A percentile compares a stretch with the other conserved stretches of the same genome.
phyloP scores from a whole-genome alignment of 2,888 invertebrate species.

The Callimorpha dominula region DNA sequence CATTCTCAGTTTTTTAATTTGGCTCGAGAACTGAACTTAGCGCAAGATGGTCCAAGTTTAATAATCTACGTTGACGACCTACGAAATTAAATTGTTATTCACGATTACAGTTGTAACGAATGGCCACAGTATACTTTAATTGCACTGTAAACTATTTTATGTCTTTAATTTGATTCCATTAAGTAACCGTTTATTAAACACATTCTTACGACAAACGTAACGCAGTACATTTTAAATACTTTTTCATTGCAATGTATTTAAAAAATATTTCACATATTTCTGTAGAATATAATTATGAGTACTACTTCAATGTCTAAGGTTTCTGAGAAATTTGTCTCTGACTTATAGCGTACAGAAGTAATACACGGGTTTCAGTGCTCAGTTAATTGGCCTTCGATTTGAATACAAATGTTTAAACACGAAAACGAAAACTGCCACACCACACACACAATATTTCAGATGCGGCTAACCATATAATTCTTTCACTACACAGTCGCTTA shows the following conservation, averaged over 20 bases:
- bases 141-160: not conserved
- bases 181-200: no score
- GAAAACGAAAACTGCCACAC: not conserved
- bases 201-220: no score
- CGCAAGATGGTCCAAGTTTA: slow-evolving; percentile 47
- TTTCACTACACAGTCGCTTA: slow-evolving; percentile 18
- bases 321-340: no score
- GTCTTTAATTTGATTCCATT: no score
- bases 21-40: slow-evolving; percentile 49
- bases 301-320: no score
- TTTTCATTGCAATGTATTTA: no score
- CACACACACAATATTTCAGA: not conserved
- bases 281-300: no score
- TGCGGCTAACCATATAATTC: slow-evolving; percentile 10
- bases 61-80: slow-evolving; percentile 32
- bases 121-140: not conserved
- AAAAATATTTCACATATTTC: no score
- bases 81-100: slow-evolving; percentile 27
- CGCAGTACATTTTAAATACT: no score
- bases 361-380: no score
- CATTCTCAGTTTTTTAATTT: slow-evolving; percentile 64
- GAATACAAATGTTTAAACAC: not conserved
- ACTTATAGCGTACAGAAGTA: no score
- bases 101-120: slow-evolving; percentile 21
- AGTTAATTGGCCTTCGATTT: no score